Evolutionary conservation across 2,888 invertebrate species (phyloP).

Genomic region (Tipula unca): DNA sequence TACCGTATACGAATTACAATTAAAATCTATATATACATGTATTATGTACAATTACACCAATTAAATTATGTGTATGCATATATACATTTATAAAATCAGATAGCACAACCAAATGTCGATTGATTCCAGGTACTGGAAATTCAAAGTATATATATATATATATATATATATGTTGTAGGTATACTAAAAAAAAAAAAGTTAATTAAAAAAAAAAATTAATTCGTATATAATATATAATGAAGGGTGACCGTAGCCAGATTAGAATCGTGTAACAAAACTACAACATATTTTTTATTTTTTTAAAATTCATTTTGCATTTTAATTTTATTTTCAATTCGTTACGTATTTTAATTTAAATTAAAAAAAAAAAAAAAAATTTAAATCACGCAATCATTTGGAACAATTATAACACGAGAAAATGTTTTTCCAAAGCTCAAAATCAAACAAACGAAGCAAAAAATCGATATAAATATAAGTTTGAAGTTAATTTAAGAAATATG

Average conservation of each 20-base stretch:
- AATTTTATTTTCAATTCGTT: neutral
- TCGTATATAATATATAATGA: neutral
- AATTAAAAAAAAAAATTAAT: neutral
- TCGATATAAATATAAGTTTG: neutral
- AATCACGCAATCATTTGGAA: constrained; percentile 14
- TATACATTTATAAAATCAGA: neutral
- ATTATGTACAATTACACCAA: neutral
- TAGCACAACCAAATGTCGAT: neutral
- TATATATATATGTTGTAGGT: neutral
- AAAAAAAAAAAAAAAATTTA: neutral
- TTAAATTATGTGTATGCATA: neutral
- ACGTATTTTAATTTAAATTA: neutral
- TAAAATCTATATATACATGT: neutral
- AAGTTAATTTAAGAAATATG: constrained; percentile 1
- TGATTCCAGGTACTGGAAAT: neutral
- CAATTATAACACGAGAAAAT: neutral
- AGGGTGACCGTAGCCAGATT: constrained; percentile 2
- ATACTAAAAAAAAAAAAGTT: neutral
- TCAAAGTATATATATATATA: neutral
- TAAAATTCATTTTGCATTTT: neutral
- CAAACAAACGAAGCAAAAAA: neutral
- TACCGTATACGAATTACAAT: neutral
- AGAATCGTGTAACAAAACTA: neutral
- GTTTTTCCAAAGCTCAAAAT: neutral
- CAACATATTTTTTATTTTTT: neutral